Evolutionary conservation across 2,888 invertebrate genomes (phyloP), one percentile per base, ranked within the genome.

Genomic region (Strigamia crassipes): DNA sequence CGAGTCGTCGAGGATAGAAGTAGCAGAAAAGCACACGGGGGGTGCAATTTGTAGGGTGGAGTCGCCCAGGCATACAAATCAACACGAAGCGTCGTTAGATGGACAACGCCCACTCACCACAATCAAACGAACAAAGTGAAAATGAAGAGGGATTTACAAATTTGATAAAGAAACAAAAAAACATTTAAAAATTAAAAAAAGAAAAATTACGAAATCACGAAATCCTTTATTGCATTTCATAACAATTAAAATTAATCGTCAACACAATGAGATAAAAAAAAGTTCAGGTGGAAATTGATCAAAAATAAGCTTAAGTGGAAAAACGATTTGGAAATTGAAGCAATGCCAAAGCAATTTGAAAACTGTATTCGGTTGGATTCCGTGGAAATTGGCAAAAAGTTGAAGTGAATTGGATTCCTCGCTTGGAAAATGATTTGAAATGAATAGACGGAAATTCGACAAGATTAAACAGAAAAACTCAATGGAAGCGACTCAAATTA

Each of bases 331-430:
- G 56, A 56, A 56, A 56, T 56, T 56, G 56, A 56, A 56, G 56
- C 56, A 56, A 56, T 56, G 56, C 56, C 56, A 56, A 56, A 56
- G 56, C 56, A 56, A 56, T 56, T 56, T 56, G 56, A 56, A 56
- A 56, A 56, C 56, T 56, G 56, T 56, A 56, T 56, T 56, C 56
- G 56, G 56, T 38, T 38, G 38, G 10, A 38, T 4, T 38, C 38
- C 38, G 56, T 56, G 56, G 56, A 56, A 56, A 56, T 56, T 56
- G 56, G 21, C 56, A 56, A 56, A 56, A 56, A 56, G 56, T 56
- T 56, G 56, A 56, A 56, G 56, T 56, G 56, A 56, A 56, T 56
- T 56, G 56, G 56, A 56, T 56, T 56, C 21, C 56, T 56, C 56
- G 56, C 56, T 56, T 56, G 56, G 56, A 56, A 56, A 56, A 56